These are phyloP conservation scores for Bugula neritina DNA, from an alignment of 2,888 invertebrate genomes.

Conservation along the genomic window DNA sequence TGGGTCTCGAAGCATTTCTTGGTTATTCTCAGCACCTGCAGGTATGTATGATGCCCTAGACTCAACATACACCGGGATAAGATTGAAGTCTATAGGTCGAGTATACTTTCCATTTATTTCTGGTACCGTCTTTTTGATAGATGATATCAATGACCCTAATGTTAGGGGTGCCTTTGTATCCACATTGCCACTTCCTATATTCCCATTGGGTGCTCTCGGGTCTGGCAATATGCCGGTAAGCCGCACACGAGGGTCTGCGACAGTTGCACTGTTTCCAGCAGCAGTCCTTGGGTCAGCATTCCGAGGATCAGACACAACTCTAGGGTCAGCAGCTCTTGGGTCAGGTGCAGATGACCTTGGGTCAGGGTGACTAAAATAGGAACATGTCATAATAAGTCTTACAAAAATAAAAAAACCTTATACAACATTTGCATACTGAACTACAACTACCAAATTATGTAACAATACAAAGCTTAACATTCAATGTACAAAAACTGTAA, in stretches of 20 bases:
- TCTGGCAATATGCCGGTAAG: not conserved
- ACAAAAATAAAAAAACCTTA: too few relatives aligned
- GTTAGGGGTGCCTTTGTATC: not conserved
- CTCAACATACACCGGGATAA: conserved; percentile 3
- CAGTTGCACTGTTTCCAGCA: not conserved
- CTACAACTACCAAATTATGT: too few relatives aligned
- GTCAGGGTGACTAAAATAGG: too few relatives aligned
- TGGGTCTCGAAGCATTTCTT: conserved; percentile 20
- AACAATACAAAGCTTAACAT: too few relatives aligned
- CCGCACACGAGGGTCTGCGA: conserved; percentile 6
- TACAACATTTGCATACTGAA: too few relatives aligned
- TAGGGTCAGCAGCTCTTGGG: conserved; percentile 16
- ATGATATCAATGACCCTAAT: not conserved
- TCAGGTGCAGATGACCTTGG: not conserved
- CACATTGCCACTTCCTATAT: not conserved
- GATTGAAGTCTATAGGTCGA: not conserved
- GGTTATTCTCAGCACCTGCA: conserved; percentile 17
- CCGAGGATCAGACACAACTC: not conserved
- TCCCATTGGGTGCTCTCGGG: not conserved
- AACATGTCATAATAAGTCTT: too few relatives aligned
- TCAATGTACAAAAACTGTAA: too few relatives aligned
- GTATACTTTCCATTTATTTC: conserved; percentile 16
- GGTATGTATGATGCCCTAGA: conserved; percentile 6
- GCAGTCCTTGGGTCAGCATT: not conserved
- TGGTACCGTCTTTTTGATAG: not conserved